A percentile compares a stretch with the other conserved stretches of the same genome.
Evolutionary conservation across 2,797 vertebrate species (phyloP).

Genomic region (Pempheris klunzingeri): DNA sequence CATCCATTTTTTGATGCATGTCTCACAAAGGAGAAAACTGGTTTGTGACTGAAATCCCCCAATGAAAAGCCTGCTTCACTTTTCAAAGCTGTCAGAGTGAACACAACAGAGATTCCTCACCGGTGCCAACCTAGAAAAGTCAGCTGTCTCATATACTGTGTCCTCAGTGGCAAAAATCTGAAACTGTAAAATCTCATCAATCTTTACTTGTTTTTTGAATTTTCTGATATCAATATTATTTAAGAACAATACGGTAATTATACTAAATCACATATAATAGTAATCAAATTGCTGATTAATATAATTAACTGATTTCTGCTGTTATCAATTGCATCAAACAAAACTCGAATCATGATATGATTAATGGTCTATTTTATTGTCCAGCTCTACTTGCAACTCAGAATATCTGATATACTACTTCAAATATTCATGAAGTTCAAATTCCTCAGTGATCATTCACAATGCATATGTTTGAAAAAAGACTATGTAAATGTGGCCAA

Average conservation of each 20-base stretch:
- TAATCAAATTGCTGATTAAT: not conserved
- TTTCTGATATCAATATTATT: not conserved
- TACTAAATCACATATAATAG: not conserved
- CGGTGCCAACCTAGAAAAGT: not conserved
- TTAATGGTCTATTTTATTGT: not conserved
- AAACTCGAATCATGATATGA: not conserved
- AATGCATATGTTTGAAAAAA: not conserved
- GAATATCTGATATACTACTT: no score
- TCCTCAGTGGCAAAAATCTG: no score
- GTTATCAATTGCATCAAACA: not conserved
- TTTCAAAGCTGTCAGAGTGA: constrained; percentile 3
- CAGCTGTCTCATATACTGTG: not conserved
- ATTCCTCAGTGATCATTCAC: not conserved
- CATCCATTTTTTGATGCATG: not conserved
- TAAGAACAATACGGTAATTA: not conserved
- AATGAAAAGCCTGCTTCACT: not conserved
- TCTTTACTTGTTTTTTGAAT: not conserved
- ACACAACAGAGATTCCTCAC: constrained; percentile 1
- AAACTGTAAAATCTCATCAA: not conserved
- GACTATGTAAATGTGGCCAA: not conserved
- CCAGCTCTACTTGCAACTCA: no score
- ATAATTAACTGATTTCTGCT: not conserved
- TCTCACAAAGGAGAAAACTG: not conserved
- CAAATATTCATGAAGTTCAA: no score
- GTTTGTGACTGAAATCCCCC: not conserved